Evolutionary conservation across 1,140 invertebrate genomes (phyloP).

Genomic region (Cyclina sinensis): DNA sequence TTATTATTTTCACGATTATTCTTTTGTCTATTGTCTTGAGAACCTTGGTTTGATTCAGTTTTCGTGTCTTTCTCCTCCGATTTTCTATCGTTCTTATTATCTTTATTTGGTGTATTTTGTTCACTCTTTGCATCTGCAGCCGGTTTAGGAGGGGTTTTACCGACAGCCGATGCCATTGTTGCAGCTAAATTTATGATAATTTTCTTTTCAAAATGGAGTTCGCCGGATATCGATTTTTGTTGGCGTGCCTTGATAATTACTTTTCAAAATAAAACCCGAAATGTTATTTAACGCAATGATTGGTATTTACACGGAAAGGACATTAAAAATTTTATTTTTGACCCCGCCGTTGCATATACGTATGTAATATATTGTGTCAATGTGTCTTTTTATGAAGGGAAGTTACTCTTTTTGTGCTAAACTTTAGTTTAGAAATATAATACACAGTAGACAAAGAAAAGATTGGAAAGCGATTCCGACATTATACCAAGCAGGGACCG

Average conservation of each 20-base stretch:
- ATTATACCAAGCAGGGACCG: too few species aligned
- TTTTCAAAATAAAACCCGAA: too few species aligned
- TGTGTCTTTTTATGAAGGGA: too few species aligned
- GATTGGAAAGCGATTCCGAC: too few species aligned
- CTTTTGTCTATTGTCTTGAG: conserved; percentile 22
- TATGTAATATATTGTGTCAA: too few species aligned
- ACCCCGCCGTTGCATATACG: too few species aligned
- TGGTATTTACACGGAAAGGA: too few species aligned
- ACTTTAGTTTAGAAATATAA: too few species aligned
- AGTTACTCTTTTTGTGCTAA: too few species aligned
- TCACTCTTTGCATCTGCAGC: conserved; percentile 14
- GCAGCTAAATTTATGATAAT: neutral
- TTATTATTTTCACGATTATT: conserved; percentile 51
- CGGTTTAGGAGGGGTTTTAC: conserved; percentile 43
- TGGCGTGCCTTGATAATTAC: neutral
- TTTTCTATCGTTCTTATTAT: conserved; percentile 10
- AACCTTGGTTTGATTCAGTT: neutral
- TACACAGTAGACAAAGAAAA: too few species aligned
- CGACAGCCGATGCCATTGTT: conserved; percentile 50
- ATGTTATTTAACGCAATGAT: too few species aligned
- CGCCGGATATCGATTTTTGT: neutral
- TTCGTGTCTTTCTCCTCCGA: conserved; percentile 12
- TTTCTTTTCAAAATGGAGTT: conserved; percentile 35
- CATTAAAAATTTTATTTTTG: too few species aligned
- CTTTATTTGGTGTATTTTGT: conserved; percentile 10